Evolutionary conservation across 2,113 vertebrate genomes (phyloP).

Genomic region (Periophthalmus modestus): DNA sequence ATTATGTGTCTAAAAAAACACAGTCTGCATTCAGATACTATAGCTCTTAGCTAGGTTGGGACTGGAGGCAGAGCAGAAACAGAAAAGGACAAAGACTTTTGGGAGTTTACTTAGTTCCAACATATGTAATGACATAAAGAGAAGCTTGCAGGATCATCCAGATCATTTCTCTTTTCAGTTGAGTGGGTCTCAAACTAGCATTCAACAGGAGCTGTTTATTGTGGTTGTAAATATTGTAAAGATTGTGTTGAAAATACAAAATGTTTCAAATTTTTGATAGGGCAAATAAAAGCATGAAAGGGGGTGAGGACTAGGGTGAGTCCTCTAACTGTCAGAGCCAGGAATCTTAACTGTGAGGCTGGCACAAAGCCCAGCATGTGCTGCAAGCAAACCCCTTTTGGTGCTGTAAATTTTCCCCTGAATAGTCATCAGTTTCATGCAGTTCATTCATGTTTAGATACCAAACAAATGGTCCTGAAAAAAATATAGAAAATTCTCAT

Average conservation of each 20-base stretch:
- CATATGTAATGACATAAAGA: not conserved
- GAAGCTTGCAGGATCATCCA: not conserved
- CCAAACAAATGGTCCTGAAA: not conserved
- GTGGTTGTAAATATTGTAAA: too few species aligned
- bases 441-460: not conserved
- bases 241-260: not conserved
- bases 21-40: not conserved
- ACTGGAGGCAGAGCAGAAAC: not conserved
- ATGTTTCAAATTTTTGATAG: not conserved
- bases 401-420: not conserved
- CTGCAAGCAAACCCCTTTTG: not conserved
- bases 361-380: not conserved
- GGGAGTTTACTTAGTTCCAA: not conserved
- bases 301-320: not conserved
- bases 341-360: not conserved
- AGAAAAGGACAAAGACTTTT: not conserved
- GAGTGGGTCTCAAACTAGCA: not conserved
- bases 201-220: not conserved
- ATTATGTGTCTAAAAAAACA: not conserved
- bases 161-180: not conserved
- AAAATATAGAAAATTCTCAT: not conserved
- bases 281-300: not conserved
- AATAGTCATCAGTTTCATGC: not conserved
- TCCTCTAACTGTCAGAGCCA: not conserved
- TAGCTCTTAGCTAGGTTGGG: too few species aligned